Percentiles rank a stretch among this genome's conserved stretches.
Evolutionary conservation across 53 echinoderm and acorn worm species (phyloP).

Genomic region (Echinometra lucunter): DNA sequence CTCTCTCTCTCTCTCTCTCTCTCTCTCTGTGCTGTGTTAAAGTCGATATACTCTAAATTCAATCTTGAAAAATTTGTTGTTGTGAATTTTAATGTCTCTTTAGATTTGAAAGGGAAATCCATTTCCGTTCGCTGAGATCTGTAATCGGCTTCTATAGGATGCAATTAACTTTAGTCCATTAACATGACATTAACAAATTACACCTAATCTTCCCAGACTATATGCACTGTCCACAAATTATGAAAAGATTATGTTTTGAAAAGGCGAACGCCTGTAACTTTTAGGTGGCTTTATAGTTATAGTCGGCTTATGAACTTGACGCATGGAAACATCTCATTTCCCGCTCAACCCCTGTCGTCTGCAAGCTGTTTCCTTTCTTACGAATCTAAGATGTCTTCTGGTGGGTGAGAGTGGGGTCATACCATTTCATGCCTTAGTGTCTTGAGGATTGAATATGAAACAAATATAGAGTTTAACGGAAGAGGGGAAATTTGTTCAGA

Average conservation of each 20-base stretch:
- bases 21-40: not conserved
- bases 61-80: not conserved
- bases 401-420: not conserved
- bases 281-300: not conserved
- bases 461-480: not conserved
- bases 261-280: not conserved
- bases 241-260: not conserved
- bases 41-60: not conserved
- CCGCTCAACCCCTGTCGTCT: constrained; percentile 45
- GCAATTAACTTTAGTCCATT: not conserved
- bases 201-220: not conserved
- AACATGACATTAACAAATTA: not conserved
- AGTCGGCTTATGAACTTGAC: constrained; percentile 37
- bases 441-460: not conserved
- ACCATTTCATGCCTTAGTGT: not conserved
- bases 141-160: not conserved
- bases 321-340: constrained; percentile 61
- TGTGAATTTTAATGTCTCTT: not conserved
- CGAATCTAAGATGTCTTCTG: constrained; percentile 15
- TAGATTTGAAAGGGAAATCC: not conserved
- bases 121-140: not conserved
- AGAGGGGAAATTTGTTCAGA: constrained; percentile 19
- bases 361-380: constrained; percentile 10
- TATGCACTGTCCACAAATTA: not conserved
- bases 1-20: not conserved